phyloP scores from a whole-genome alignment of 2,113 vertebrate species.

The Labeo catla region DNA sequence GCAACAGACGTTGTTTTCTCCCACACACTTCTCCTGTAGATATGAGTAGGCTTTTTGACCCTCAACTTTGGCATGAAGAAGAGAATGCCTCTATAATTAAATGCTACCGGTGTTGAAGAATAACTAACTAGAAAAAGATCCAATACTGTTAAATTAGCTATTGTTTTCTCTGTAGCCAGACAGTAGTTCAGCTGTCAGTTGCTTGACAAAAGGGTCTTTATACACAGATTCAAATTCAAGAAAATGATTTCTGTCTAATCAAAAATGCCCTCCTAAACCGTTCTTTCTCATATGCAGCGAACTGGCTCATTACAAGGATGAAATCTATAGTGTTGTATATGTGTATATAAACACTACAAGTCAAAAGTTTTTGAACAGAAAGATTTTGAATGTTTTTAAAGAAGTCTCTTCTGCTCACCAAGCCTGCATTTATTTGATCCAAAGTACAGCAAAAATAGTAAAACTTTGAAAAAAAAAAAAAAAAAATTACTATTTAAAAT shows the following conservation, averaged over 20 bases:
- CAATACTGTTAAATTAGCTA: neutral
- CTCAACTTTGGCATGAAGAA: slow-evolving; percentile 67
- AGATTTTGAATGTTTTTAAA: too few relatives aligned
- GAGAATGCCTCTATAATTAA: slow-evolving; percentile 70
- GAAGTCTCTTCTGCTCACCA: too few relatives aligned
- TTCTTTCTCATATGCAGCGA: neutral
- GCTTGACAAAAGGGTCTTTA: neutral
- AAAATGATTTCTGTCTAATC: neutral
- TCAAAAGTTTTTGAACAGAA: too few relatives aligned
- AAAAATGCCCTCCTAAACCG: neutral
- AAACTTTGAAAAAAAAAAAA: too few relatives aligned
- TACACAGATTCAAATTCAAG: neutral
- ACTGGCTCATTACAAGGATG: neutral
- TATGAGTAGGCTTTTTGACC: slow-evolving; percentile 67
- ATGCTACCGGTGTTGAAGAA: slow-evolving; percentile 52
- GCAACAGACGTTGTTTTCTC: slow-evolving; percentile 68
- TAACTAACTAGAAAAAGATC: slow-evolving; percentile 9
- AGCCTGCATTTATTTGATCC: too few relatives aligned
- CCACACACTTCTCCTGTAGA: slow-evolving; percentile 72
- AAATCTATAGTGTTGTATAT: neutral
- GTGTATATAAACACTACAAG: too few relatives aligned
- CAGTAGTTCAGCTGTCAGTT: neutral
- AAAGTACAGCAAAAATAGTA: too few relatives aligned
- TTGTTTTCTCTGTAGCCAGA: neutral
- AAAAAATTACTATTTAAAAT: too few relatives aligned